A percentile compares a stretch with the other conserved stretches of the same genome.
Evolutionary conservation across 1,140 invertebrate species (phyloP).

Genomic region (Hesperophylax magnus): DNA sequence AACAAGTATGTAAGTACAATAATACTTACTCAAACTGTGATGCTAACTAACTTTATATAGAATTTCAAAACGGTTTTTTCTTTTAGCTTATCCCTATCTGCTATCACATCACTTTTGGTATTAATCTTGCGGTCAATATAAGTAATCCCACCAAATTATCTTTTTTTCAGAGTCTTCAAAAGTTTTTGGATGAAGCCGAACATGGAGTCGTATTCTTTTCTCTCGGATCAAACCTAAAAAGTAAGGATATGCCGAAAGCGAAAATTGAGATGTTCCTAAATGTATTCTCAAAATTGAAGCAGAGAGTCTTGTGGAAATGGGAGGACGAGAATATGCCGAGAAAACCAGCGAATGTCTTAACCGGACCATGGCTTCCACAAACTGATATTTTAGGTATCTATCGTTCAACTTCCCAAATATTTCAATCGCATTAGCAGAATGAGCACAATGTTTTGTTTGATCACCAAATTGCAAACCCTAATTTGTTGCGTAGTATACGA

Average conservation of each 20-base stretch:
- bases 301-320: constrained; percentile 77
- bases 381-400: constrained; percentile 71
- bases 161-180: constrained; percentile 46
- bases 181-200: constrained; percentile 48
- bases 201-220: constrained; percentile 51
- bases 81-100: no score
- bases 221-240: constrained; percentile 53
- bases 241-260: constrained; percentile 63
- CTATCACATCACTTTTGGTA: no score
- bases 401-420: no score
- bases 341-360: constrained; percentile 71
- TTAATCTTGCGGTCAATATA: no score
- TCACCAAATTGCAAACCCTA: no score
- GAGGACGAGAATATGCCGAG: constrained; percentile 69
- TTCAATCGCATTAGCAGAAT: no score
- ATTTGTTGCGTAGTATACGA: no score
- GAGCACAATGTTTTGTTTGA: no score
- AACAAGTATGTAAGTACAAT: no score
- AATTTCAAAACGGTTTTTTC: background rate
- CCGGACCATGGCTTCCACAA: constrained; percentile 76
- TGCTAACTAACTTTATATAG: background rate
- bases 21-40: no score
- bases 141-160: no score
- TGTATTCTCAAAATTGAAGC: constrained; percentile 70
- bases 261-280: constrained; percentile 69